Conservation (phyloP, 2,888 invertebrate species). For the Marronus borbonicus region DNA sequence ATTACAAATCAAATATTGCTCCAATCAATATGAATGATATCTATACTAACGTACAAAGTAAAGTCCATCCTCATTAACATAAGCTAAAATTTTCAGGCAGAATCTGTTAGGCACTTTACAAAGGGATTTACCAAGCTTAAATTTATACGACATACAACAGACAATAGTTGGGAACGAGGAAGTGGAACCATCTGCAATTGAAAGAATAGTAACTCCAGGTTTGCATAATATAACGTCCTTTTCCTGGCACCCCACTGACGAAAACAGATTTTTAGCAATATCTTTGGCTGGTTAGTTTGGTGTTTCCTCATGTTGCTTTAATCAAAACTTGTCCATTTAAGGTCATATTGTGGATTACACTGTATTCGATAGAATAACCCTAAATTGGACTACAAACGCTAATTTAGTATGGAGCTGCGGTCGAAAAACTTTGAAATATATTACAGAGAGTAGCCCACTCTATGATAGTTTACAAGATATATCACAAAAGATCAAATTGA, state of each 20-base stretch:
- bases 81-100: conserved; percentile 68
- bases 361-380: conserved; percentile 86
- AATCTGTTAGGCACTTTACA: conserved; percentile 88
- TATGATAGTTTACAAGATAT: conserved; percentile 79
- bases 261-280: conserved; percentile 83
- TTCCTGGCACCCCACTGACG: conserved; percentile 90
- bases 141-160: conserved; percentile 90
- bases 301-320: conserved; percentile 55
- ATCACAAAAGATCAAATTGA: conserved; percentile 79
- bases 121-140: conserved; percentile 83
- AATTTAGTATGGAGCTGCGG: conserved; percentile 85
- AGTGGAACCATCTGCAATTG: conserved; percentile 83
- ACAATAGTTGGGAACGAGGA: conserved; percentile 79
- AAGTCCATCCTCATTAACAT: neutral
- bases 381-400: conserved; percentile 85
- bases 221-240: conserved; percentile 79
- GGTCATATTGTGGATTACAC: conserved; percentile 81
- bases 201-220: conserved; percentile 76
- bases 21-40: too few species aligned
- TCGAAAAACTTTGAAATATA: conserved; percentile 76
- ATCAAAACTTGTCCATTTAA: conserved; percentile 60
- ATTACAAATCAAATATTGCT: too few species aligned
- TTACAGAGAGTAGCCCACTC: conserved; percentile 72
- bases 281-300: conserved; percentile 70
- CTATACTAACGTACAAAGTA: neutral